Conservation (phyloP, 2,113 vertebrate species). For the Nothoprocta pentlandii region DNA sequence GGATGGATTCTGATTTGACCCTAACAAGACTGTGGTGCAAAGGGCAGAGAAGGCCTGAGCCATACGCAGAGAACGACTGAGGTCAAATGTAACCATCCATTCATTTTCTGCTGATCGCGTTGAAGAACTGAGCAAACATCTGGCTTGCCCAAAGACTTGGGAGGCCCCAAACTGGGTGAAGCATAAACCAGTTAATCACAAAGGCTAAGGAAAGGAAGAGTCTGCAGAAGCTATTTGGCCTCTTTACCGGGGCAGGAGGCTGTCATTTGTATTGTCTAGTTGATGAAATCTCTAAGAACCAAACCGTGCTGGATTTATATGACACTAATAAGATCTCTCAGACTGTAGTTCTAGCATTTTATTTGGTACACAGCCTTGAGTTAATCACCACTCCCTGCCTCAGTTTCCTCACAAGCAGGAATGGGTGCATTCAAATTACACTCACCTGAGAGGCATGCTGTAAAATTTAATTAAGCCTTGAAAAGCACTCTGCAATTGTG, state of each 20-base stretch:
- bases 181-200: not conserved
- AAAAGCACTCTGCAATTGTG: constrained; percentile 56
- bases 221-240: not conserved
- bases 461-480: constrained; percentile 72
- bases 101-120: not conserved
- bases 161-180: not conserved
- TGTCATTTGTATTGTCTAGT: not conserved
- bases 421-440: constrained; percentile 53
- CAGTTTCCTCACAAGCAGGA: constrained; percentile 66
- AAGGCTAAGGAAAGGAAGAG: not conserved
- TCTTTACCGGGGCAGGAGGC: not conserved
- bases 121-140: not conserved
- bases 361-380: constrained; percentile 16
- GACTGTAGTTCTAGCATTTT: constrained; percentile 10
- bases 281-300: constrained; percentile 12
- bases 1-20: not conserved
- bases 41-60: not conserved
- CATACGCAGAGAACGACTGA: not conserved
- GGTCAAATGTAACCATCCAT: not conserved
- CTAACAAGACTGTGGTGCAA: not conserved
- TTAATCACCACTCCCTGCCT: constrained; percentile 40
- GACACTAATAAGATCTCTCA: not conserved
- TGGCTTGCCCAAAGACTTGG: not conserved
- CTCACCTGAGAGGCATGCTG: constrained; percentile 29
- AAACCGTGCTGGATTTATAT: not conserved